Percentiles rank a stretch among this genome's conserved stretches.
Conservation (phyloP, 1,140 invertebrate species). For the Pachypeltis micranthus region DNA sequence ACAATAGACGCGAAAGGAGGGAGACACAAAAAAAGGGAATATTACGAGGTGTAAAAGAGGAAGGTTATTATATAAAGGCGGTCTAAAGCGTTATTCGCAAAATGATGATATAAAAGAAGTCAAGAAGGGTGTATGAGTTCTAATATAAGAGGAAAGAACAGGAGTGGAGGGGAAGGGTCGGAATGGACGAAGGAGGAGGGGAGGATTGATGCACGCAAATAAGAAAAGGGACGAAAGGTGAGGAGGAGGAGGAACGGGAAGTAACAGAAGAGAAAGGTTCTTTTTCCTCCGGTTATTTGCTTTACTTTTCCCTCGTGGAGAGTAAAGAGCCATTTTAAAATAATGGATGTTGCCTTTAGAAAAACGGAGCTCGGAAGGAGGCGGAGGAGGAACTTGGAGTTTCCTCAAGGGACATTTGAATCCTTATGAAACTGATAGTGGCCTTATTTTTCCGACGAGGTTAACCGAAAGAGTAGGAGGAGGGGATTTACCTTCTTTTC, state of each 20-base stretch:
- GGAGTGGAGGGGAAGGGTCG: neutral
- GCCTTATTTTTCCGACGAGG: neutral
- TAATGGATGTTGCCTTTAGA: constrained; percentile 4
- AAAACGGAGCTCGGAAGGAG: neutral
- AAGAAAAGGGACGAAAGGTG: neutral
- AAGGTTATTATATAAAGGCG: too few relatives aligned
- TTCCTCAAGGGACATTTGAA: neutral
- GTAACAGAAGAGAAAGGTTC: too few relatives aligned
- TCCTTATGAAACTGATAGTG: constrained; percentile 6
- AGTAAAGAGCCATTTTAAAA: constrained; percentile 8
- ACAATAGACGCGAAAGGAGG: too few relatives aligned
- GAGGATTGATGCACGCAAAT: constrained; percentile 8
- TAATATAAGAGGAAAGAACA: neutral
- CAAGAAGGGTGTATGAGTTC: neutral
- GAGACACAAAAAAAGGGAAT: too few relatives aligned
- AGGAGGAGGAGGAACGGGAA: neutral
- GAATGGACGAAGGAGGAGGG: neutral
- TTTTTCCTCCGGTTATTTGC: neutral
- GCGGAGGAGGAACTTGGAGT: neutral
- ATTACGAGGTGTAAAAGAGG: too few relatives aligned
- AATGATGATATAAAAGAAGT: neutral
- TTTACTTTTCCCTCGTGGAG: constrained; percentile 7
- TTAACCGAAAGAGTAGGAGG: neutral
- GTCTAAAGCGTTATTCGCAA: too few relatives aligned
- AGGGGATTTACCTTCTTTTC: neutral